Evolutionary conservation across 2,113 vertebrate species (phyloP).

Genomic region (Pelecanus crispus): DNA sequence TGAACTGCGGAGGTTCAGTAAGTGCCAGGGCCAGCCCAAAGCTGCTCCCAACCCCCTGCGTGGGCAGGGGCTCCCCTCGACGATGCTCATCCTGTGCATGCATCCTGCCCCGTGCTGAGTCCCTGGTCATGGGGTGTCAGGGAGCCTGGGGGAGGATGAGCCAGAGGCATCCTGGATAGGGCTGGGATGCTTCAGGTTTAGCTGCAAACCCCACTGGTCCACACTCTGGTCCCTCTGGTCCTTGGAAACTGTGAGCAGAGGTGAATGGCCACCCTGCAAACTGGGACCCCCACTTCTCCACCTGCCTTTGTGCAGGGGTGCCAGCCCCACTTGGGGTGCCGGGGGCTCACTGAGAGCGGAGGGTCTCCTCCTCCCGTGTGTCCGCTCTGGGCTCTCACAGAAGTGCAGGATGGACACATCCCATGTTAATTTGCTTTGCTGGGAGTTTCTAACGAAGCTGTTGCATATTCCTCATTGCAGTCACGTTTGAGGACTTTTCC

Average conservation of each 20-base stretch:
- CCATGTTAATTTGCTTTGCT: background rate
- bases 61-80: background rate
- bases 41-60: background rate
- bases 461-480: constrained; percentile 43
- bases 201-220: background rate
- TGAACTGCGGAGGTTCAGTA: constrained; percentile 82
- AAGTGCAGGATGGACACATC: background rate
- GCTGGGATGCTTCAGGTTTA: background rate
- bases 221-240: background rate
- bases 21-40: constrained; percentile 27
- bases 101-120: background rate
- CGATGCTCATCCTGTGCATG: accelerated
- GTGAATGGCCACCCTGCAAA: background rate
- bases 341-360: background rate
- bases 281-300: background rate
- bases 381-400: background rate
- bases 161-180: background rate
- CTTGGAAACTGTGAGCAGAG: background rate
- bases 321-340: background rate
- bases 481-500: constrained; percentile 85
- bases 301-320: background rate
- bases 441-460: background rate
- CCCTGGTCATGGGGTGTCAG: background rate
- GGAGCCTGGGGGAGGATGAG: background rate
- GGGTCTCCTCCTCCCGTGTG: background rate